A percentile compares a stretch with the other conserved stretches of the same genome.
These are phyloP conservation scores for Neodiprion fabricii DNA, from an alignment of 1,140 invertebrate species.

Conservation along the genomic window DNA sequence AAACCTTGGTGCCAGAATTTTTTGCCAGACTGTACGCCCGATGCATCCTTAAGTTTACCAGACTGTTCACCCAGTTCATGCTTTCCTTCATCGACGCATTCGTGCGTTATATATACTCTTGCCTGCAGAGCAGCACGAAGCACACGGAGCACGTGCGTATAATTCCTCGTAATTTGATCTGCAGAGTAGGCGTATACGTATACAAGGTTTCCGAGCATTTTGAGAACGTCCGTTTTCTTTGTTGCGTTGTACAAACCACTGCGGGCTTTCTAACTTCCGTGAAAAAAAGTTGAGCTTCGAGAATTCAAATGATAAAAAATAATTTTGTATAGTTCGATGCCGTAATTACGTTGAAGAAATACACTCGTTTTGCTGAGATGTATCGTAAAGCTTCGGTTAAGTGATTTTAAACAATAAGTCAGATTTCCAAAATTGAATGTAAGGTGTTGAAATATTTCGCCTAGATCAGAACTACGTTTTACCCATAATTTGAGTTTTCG, in stretches of 20 bases:
- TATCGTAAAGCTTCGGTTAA: too few species aligned
- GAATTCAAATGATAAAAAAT: too few species aligned
- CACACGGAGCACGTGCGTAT: neutral
- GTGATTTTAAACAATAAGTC: too few species aligned
- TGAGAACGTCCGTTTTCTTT: constrained; percentile 3
- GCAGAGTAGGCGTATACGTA: neutral
- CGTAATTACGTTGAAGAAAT: too few species aligned
- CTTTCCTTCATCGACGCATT: neutral
- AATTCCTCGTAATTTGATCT: constrained; percentile 1
- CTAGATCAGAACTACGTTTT: too few species aligned
- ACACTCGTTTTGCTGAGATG: too few species aligned
- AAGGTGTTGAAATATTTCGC: too few species aligned
- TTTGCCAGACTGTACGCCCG: neutral
- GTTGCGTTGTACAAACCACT: neutral
- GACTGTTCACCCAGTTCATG: neutral
- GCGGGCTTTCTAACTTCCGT: neutral
- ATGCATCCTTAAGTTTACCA: neutral
- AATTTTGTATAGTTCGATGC: too few species aligned
- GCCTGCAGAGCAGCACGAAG: neutral
- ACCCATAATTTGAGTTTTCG: too few species aligned
- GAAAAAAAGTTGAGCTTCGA: neutral
- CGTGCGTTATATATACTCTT: too few species aligned
- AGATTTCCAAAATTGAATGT: too few species aligned
- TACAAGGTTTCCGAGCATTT: neutral
- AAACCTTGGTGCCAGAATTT: neutral